These are phyloP conservation scores for Pissodes strobi DNA, from an alignment of 1,140 invertebrate genomes.

Conservation along the genomic window DNA sequence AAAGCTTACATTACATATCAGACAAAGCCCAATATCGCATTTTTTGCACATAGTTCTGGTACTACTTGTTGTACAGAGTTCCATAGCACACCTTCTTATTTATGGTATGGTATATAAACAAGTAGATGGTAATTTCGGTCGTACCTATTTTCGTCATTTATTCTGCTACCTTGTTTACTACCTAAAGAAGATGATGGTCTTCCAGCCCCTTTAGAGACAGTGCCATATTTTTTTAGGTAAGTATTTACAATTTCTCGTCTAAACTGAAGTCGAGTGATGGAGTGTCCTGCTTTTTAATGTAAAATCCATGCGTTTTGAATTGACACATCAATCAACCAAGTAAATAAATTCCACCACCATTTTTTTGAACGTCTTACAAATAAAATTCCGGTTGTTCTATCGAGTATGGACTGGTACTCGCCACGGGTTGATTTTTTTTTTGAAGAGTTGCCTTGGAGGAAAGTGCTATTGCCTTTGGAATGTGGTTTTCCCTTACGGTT, in stretches of 20 bases:
- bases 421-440: too few species aligned
- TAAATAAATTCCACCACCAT: not conserved
- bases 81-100: too few species aligned
- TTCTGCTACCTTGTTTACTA: not conserved
- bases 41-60: too few species aligned
- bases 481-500: too few species aligned
- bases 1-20: not conserved
- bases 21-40: too few species aligned
- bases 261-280: not conserved
- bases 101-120: not conserved
- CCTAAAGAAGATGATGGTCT: too few species aligned
- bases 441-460: too few species aligned
- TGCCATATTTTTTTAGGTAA: not conserved
- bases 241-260: too few species aligned
- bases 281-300: conserved; percentile 6
- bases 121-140: not conserved
- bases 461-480: too few species aligned
- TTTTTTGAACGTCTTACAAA: conserved; percentile 26
- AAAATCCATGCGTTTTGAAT: too few species aligned
- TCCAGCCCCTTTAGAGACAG: not conserved
- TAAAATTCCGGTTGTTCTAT: conserved; percentile 28
- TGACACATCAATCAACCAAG: not conserved
- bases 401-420: too few species aligned
- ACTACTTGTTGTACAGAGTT: not conserved
- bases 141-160: not conserved